Percentiles rank a stretch among this genome's conserved stretches.
phyloP scores from a whole-genome alignment of 2,888 invertebrate species.

The Drosophila sordidapex region DNA sequence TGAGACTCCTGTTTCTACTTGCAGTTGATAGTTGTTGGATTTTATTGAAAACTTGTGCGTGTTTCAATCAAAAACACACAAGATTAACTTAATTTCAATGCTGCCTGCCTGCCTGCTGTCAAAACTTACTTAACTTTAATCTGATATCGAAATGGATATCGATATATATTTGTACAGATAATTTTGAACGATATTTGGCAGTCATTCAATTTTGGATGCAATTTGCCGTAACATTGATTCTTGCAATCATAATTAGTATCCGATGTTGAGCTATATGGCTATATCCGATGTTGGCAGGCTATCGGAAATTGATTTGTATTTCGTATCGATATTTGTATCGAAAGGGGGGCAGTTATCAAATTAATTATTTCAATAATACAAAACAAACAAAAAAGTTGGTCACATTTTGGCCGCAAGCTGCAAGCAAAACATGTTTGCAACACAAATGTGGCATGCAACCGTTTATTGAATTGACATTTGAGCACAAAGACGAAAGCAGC shows the following conservation, averaged over 20 bases:
- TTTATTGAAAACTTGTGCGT: slow-evolving; percentile 1
- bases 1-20: neutral
- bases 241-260: neutral
- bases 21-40: neutral
- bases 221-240: neutral
- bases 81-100: slow-evolving; percentile 4
- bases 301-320: no score
- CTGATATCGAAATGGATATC: no score
- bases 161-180: neutral
- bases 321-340: no score
- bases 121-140: no score
- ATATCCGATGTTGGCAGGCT: no score
- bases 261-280: no score
- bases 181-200: neutral
- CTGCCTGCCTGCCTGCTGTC: slow-evolving; percentile 8
- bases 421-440: no score
- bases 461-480: no score
- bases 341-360: no score
- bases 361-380: neutral
- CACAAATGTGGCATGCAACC: no score
- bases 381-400: neutral
- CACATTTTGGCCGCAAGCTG: no score
- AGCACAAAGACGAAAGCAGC: no score
- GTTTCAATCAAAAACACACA: neutral
- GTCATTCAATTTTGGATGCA: neutral